Base-by-base conservation (phyloP, 2,797 vertebrate genomes). In the Thunnus albacares region DNA sequence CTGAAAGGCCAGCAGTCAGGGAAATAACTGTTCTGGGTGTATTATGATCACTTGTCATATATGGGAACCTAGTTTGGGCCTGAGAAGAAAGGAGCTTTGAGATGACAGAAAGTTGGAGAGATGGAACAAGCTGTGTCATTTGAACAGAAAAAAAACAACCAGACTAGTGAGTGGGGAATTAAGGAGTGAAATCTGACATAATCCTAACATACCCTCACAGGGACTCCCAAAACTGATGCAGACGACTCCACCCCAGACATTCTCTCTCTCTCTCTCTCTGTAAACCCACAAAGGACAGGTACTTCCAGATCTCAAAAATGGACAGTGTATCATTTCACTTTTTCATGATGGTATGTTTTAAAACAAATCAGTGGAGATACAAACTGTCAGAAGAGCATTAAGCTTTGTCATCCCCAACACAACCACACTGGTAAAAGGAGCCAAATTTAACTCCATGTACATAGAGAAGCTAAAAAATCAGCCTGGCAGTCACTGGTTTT, bases 71-170 rank as follows among this genome's bases (percentile, higher is more conserved):
- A 47, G 26, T 75, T 79, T 87, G 81, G 88, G 82, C 63, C 62
- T 0, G 49, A 87, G 81, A 91, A 81, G 35, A 92, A 90, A 89
- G 33, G 51, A 85, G 74, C 57, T 81, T 28, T 41, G 41, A 86
- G 57, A 79, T 86, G 93, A 89, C 84, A 85, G 73, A 92, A 80
- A 85, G 75, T 79, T 90, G 83, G 83, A 86, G 38, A 55, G 56
- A 57, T 43, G 33, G 17, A 47, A 78, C 41, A 85, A 71, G 33
- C 71, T 81, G 80, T 83, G 67, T 90, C 73, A 81, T 74, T 81
- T 33, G 57, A 66, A 58, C 26, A 83, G 59, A 45, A 33, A 56
- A 43, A 49, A 26, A 43, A 71, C 24, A 66, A 38, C 11, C 11
- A 41, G 47, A 81, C 43, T n/a, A 80, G 71, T 70, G 52, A 79